These are phyloP conservation scores for Condylura cristata DNA, from an alignment of 2,113 vertebrate genomes.

Conservation along the genomic window DNA sequence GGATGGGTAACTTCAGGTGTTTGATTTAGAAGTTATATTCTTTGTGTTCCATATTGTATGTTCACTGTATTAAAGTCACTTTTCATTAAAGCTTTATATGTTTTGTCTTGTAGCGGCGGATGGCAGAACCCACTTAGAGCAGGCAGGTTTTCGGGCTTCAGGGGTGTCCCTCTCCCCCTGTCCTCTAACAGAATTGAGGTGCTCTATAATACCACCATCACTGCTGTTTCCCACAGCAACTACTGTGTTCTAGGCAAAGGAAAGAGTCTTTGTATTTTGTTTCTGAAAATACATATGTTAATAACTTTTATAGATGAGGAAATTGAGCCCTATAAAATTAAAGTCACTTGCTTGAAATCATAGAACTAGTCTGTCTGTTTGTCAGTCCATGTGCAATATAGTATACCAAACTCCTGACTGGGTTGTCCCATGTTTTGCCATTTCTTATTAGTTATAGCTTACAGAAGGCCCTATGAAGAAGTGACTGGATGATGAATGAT, in stretches of 20 bases:
- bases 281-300: background rate
- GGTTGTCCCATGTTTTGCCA: background rate
- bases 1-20: too few species aligned
- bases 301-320: background rate
- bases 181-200: too few species aligned
- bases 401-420: background rate
- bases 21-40: too few species aligned
- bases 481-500: background rate
- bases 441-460: background rate
- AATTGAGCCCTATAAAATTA: background rate
- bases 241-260: background rate
- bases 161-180: too few species aligned
- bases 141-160: too few species aligned
- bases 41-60: too few species aligned
- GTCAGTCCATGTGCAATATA: background rate
- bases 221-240: too few species aligned
- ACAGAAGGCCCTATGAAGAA: background rate
- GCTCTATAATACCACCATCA: too few species aligned
- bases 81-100: too few species aligned
- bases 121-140: too few species aligned
- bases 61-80: too few species aligned
- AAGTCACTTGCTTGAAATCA: background rate
- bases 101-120: too few species aligned
- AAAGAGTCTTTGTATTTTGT: background rate
- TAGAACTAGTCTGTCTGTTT: background rate